Evolutionary conservation across 2,113 vertebrate species (phyloP).

Genomic region (Centropristis striata): DNA sequence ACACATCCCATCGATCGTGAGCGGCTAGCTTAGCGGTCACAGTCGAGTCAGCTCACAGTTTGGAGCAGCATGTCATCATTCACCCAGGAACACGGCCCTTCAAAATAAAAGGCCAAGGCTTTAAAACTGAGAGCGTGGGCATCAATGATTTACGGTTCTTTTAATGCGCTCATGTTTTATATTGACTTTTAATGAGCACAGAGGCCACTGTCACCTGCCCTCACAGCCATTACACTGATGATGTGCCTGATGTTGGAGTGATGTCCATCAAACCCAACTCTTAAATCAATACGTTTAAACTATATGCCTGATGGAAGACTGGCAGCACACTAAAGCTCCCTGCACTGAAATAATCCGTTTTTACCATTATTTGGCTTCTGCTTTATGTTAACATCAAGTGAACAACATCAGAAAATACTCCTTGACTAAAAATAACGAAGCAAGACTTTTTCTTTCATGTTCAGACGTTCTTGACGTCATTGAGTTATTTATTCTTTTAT

Average conservation of each 20-base stretch:
- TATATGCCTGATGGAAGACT: background rate
- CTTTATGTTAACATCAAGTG: too few species aligned
- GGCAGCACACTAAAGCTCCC: background rate
- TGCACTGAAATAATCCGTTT: background rate
- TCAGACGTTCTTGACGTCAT: too few species aligned
- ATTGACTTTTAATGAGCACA: conserved; percentile 22
- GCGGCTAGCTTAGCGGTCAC: conserved; percentile 30
- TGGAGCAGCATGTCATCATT: conserved; percentile 29
- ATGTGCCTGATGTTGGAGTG: background rate
- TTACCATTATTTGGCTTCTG: too few species aligned
- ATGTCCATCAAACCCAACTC: background rate
- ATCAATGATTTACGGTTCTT: background rate
- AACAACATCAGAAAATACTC: too few species aligned
- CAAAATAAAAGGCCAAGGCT: conserved; percentile 34
- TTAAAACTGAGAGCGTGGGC: background rate
- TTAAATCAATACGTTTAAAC: background rate
- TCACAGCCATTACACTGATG: background rate
- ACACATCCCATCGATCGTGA: conserved; percentile 35
- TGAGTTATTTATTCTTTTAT: too few species aligned
- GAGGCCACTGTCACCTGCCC: background rate
- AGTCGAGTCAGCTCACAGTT: conserved; percentile 34
- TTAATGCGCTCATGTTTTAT: conserved; percentile 6
- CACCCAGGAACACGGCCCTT: conserved; percentile 7
- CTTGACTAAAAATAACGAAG: too few species aligned
- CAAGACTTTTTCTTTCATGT: too few species aligned